These are phyloP conservation scores for Misgurnus mizolepis DNA, from an alignment of 2,113 vertebrate genomes.

Conservation along the genomic window DNA sequence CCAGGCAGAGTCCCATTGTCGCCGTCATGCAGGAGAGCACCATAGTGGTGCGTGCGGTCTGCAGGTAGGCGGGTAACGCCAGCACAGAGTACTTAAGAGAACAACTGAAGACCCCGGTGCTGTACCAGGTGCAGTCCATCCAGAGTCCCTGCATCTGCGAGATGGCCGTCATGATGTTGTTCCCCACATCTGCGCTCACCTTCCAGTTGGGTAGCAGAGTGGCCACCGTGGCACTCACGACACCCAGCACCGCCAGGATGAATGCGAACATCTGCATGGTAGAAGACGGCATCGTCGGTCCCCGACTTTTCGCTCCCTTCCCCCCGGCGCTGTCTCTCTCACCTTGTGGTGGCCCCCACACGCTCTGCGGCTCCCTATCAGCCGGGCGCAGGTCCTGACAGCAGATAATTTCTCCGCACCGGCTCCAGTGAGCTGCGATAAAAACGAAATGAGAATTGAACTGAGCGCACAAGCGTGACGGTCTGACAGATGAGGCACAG, in stretches of 20 bases:
- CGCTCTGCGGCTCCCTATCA: slow-evolving; percentile 56
- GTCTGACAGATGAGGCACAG: slow-evolving; percentile 69
- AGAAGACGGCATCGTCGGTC: slow-evolving; percentile 77
- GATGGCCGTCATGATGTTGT: slow-evolving; percentile 83
- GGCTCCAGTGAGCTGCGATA: slow-evolving; percentile 68
- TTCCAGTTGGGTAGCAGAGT: slow-evolving; percentile 93
- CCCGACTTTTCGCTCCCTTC: not conserved
- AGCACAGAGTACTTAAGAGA: slow-evolving; percentile 82
- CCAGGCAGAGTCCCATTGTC: slow-evolving; percentile 81
- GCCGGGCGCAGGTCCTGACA: slow-evolving; percentile 58
- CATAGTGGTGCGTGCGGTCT: slow-evolving; percentile 84
- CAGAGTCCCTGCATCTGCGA: slow-evolving; percentile 91
- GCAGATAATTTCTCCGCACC: slow-evolving; percentile 64
- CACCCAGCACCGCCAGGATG: slow-evolving; percentile 81
- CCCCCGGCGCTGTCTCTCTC: slow-evolving; percentile 32
- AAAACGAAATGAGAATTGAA: slow-evolving; percentile 62
- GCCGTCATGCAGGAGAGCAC: slow-evolving; percentile 85
- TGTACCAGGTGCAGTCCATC: slow-evolving; percentile 97
- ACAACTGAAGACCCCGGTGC: slow-evolving; percentile 93
- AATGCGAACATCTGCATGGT: slow-evolving; percentile 91
- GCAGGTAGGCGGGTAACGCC: slow-evolving; percentile 81
- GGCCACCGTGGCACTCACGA: slow-evolving; percentile 81
- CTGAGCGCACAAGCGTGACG: slow-evolving; percentile 73
- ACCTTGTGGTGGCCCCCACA: slow-evolving; percentile 52
- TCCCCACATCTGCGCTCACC: slow-evolving; percentile 78